Evolutionary conservation across 2,888 invertebrate genomes (phyloP).

Genomic region (Euplexia lucipara): DNA sequence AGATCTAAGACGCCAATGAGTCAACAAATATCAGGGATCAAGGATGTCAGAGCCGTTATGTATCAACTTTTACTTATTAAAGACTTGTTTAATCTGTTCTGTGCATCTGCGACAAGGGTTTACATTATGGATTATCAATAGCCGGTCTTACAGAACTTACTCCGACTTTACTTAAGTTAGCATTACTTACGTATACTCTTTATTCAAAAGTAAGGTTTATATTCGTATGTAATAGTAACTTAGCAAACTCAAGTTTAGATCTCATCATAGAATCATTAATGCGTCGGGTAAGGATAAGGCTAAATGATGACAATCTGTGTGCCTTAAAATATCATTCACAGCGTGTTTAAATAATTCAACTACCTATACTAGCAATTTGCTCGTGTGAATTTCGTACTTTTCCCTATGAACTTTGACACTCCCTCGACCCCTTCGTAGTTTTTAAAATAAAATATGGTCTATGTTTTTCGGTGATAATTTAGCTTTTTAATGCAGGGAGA

Average conservation of each 20-base stretch:
- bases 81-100: conserved; percentile 41
- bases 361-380: no score
- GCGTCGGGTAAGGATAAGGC: conserved; percentile 35
- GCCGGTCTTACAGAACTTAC: neutral
- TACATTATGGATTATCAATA: conserved; percentile 12
- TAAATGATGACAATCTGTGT: conserved; percentile 28
- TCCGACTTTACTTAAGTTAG: no score
- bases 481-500: no score
- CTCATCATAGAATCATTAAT: neutral
- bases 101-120: conserved; percentile 31
- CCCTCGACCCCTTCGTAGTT: no score
- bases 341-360: conserved; percentile 20
- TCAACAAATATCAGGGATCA: conserved; percentile 60
- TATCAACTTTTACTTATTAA: conserved; percentile 56
- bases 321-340: conserved; percentile 13
- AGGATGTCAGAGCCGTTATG: conserved; percentile 51
- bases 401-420: no score
- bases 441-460: no score
- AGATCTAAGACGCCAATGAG: conserved; percentile 57
- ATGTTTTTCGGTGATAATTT: no score
- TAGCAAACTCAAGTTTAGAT: no score
- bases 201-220: no score
- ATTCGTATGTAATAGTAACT: no score
- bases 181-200: no score
- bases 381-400: no score